phyloP scores from a whole-genome alignment of 2,888 invertebrate genomes.

The Lasioglossum leucozonium region DNA sequence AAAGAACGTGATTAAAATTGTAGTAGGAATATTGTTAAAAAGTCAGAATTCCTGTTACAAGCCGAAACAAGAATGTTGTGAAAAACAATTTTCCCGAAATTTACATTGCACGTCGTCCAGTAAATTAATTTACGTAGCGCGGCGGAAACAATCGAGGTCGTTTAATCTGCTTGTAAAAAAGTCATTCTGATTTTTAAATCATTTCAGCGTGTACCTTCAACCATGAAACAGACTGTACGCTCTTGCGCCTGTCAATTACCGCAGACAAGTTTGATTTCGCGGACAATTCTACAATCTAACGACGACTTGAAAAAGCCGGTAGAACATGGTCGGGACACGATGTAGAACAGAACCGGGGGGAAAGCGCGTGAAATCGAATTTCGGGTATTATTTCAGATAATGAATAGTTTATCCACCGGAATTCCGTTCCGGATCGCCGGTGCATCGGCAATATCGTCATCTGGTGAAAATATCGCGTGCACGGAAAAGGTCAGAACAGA shows the following conservation, averaged over 20 bases:
- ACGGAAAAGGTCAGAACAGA: neutral
- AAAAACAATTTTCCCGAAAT: no score
- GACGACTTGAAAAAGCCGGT: neutral
- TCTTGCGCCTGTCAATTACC: neutral
- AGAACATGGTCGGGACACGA: neutral
- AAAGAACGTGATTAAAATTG: neutral
- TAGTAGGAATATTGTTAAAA: no score
- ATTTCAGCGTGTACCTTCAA: neutral
- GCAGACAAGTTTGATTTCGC: neutral
- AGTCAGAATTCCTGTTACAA: no score
- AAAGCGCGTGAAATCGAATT: neutral
- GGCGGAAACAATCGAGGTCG: no score
- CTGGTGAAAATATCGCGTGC: neutral
- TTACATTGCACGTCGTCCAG: no score
- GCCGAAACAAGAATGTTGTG: no score
- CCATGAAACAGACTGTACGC: neutral
- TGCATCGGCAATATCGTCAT: neutral
- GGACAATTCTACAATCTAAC: neutral
- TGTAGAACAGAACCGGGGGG: neutral
- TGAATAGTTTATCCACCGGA: neutral
- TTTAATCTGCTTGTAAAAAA: no score
- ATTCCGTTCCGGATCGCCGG: neutral
- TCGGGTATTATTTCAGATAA: slow-evolving; percentile 4
- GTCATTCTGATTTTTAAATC: neutral
- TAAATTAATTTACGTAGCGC: no score